Evolutionary conservation across 1,140 invertebrate species (phyloP).

Genomic region (Drosophila trapezifrons): DNA sequence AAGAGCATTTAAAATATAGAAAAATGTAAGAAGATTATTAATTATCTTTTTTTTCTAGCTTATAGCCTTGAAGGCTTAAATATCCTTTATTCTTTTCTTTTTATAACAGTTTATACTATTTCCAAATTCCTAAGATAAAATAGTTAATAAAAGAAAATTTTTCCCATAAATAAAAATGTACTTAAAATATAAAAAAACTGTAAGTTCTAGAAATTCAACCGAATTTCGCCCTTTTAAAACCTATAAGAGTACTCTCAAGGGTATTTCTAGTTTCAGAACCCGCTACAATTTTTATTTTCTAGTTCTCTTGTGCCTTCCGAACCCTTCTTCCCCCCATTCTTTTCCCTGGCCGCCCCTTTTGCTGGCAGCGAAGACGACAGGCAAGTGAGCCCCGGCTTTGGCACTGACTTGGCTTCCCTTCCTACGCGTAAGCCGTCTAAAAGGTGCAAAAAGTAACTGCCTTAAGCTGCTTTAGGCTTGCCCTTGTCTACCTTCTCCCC

Average conservation of each 20-base stretch:
- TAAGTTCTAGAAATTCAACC: not conserved
- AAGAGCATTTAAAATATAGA: not conserved
- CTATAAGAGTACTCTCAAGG: not conserved
- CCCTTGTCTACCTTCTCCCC: conserved; percentile 6
- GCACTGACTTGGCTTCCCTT: conserved; percentile 67
- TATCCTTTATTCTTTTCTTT: too few species aligned
- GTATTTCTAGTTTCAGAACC: not conserved
- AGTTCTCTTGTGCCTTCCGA: conserved; percentile 5
- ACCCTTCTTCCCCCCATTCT: not conserved
- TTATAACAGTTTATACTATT: too few species aligned
- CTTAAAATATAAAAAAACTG: not conserved
- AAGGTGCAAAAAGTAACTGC: conserved; percentile 82
- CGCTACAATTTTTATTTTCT: not conserved
- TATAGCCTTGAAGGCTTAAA: accelerated
- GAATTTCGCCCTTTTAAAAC: not conserved
- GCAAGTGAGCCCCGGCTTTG: conserved; percentile 56
- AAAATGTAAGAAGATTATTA: too few species aligned
- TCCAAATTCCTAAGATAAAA: not conserved
- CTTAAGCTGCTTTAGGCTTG: conserved; percentile 68
- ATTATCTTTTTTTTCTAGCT: too few species aligned
- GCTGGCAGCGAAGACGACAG: conserved; percentile 49
- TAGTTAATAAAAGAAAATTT: too few species aligned
- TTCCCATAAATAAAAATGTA: not conserved
- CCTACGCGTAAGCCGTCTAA: conserved; percentile 64
- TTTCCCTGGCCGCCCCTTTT: not conserved